Evolutionary conservation across 2,113 vertebrate genomes (phyloP), one percentile per base, ranked within the genome.

Genomic region (Alectura lathami): DNA sequence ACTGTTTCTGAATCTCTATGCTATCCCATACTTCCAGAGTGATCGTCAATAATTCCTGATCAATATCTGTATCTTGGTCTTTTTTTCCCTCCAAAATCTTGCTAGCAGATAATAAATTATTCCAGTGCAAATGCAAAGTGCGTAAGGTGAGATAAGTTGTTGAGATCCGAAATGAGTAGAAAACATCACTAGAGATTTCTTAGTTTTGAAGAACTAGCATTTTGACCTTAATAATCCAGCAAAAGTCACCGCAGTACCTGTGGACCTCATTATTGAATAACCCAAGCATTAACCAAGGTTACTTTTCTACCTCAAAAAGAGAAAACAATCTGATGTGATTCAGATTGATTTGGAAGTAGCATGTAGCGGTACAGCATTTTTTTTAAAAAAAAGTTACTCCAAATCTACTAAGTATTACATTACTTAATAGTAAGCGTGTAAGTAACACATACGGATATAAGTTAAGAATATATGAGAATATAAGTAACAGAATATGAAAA

Each of bases 191-290:
- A 45, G 53, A 57, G 53, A 62, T 29, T 69, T 80, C 75, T 83
- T 30, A 32, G 36, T 80, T 91, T 57, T 68, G 38, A 89, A 91
- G 60, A 89, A 72, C 11, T 56, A 72, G 15, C 29, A 84, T 72
- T 94, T 92, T 88, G 40, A 93, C 67, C 45, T 85, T 47, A 74
- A 50, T 80, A 90, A 93, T 86, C 54, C 75, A 90, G 57, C 43
- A 73, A 12, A 76, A 80, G n/a, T 42, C 83, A 86, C 22, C 27
- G 53, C 48, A 0, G 7, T 42, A 45, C 45, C 82, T 66, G 53
- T 69, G 40, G 63, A 73, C 30, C 26, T 89, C 67, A 38, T 86
- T 91, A 83, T 0, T 48, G 67, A 89, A 50, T 50, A 91, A 77
- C 22, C 45, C 40, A 29, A 86, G 50, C 29, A 47, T 82, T 85